Base-by-base conservation (phyloP, 2,888 invertebrate genomes). In the Apodemia mormo region DNA sequence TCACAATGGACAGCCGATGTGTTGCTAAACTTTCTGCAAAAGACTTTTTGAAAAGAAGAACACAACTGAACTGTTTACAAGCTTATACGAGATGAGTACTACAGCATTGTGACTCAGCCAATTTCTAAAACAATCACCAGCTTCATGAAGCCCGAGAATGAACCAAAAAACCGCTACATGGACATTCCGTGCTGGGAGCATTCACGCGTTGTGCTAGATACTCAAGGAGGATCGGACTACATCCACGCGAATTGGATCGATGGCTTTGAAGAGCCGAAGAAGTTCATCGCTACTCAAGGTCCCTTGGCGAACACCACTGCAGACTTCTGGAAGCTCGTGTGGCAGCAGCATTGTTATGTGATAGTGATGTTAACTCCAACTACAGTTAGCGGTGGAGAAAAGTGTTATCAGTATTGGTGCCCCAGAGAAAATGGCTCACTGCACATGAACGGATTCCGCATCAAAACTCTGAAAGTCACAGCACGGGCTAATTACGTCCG, bases 381-480 rank as follows among this genome's bases (percentile, higher is more conserved):
- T 58, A 58, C 1, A 58, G 58, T 58, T 58, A 6, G 8, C n/a
- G 58, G 58, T 29, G 58, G 29, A 29, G 58, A 58, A 29, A 58
- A 58, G 58, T 58, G n/a, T 58, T 58, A 58, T 58, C 58, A 58
- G 58, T 58, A 58, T 29, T 58, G 58, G 58, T 58, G 58, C 58
- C 10, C 58, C 58, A 29, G 8, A 58, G 58, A 58, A 58, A 58
- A 29, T 58, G n/a, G 8, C 14, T 58, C 7, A 58, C n/a, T 58
- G n/a, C 14, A 22, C 29, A 58, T 29, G n/a, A n/a, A 58, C 58
- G 58, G n/a, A 58, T 58, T 58, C 58, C 58, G 58, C 58, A 58
- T 58, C 58, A 58, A 58, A 58, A 58, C 58, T 58, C 58, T 5
- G 58, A 58, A 56, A 56, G 58, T 58, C 58, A 58, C 58, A n/a